Conservation (phyloP, 37 sponge, comb jelly and placozoan genomes). For the Oopsacas minuta region DNA sequence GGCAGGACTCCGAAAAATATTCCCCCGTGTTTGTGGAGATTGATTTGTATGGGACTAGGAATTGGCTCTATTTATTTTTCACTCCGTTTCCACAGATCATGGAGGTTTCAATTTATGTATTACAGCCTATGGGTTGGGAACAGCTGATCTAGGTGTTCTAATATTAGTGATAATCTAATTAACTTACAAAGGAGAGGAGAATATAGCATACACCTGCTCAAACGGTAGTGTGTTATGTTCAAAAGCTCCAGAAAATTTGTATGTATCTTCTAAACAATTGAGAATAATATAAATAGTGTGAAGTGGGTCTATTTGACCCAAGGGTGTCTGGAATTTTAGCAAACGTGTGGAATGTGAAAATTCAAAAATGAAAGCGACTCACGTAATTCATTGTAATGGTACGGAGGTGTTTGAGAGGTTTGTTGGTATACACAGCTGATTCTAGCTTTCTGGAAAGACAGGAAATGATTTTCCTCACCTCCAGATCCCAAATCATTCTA, state of each 20-base stretch:
- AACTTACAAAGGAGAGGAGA: slow-evolving; percentile 8
- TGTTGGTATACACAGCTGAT: slow-evolving; percentile 28
- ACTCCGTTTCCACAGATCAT: not conserved
- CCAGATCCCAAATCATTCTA: slow-evolving; percentile 9
- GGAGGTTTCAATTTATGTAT: not conserved
- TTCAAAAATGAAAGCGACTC: not conserved
- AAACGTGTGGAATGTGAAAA: not conserved
- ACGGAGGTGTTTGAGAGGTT: not conserved
- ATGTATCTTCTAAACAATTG: slow-evolving; percentile 1
- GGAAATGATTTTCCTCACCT: not conserved
- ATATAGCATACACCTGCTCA: slow-evolving; percentile 4
- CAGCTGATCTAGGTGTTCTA: too few species aligned
- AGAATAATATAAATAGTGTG: not conserved
- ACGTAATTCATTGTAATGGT: slow-evolving; percentile 44
- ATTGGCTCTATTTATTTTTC: too few species aligned
- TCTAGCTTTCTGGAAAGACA: slow-evolving; percentile 25
- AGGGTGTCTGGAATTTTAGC: not conserved
- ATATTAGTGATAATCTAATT: too few species aligned
- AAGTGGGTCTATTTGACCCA: not conserved
- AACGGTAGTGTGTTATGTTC: not conserved
- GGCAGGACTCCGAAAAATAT: too few species aligned
- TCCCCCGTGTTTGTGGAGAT: too few species aligned
- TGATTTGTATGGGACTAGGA: too few species aligned
- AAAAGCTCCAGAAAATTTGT: not conserved
- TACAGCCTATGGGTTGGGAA: too few species aligned